These are phyloP conservation scores for Lasioglossum zephyrum DNA, from an alignment of 2,888 invertebrate species.

Conservation along the genomic window DNA sequence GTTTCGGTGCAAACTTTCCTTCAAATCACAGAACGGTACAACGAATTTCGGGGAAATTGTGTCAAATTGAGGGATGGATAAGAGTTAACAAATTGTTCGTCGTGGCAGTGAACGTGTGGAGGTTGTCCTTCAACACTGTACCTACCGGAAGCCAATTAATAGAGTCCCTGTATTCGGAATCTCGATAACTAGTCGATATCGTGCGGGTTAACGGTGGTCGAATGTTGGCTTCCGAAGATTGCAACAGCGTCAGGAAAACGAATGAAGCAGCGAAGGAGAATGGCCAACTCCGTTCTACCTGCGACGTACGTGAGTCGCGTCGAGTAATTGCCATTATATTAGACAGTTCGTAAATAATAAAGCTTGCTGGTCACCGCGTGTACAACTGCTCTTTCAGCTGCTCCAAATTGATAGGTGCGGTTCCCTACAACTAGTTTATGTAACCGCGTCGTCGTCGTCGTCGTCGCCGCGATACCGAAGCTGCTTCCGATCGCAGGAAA, in stretches of 20 bases:
- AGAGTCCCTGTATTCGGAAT: no score
- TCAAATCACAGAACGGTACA: no score
- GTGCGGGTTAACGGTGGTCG: not conserved
- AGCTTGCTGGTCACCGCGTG: not conserved
- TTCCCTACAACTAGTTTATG: conserved; percentile 37
- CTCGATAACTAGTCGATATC: no score
- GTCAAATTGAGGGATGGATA: no score
- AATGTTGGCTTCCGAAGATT: not conserved
- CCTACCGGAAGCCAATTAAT: no score
- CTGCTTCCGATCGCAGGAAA: not conserved
- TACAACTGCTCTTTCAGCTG: not conserved
- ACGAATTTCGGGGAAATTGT: no score
- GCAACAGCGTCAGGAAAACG: not conserved
- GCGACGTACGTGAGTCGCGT: not conserved
- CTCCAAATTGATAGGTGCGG: conserved; percentile 29
- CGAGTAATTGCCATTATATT: not conserved
- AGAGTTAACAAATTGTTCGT: no score
- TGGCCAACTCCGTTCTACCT: not conserved
- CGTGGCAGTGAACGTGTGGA: no score
- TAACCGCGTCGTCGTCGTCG: conserved; percentile 21
- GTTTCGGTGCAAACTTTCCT: no score
- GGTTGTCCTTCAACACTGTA: no score
- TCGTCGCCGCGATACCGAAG: conserved; percentile 17
- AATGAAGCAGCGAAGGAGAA: not conserved
- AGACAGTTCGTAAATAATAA: not conserved